Evolutionary conservation across 2,888 invertebrate species (phyloP), one percentile per base, ranked within the genome.

Genomic region (Rapana venosa): DNA sequence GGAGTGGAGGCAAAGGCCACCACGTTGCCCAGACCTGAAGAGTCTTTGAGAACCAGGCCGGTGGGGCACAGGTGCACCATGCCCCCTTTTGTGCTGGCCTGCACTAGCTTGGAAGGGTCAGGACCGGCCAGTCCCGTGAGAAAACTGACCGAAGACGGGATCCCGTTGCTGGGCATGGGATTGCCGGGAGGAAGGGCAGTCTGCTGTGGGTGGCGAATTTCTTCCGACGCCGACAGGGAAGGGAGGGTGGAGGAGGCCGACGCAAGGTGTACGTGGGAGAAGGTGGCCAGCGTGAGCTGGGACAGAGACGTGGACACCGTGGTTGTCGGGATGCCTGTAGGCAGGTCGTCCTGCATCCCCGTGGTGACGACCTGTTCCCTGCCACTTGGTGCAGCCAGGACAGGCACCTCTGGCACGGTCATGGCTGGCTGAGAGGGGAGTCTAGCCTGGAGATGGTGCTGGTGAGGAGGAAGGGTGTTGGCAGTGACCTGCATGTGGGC

Each of bases 221-320:
- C 70, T 47, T 87, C 87, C n/a, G 22, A 30, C 8, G 56, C n/a
- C 5, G 87, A 6, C 17, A 74, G 30, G 6, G 88, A 58, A 32
- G 58, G 74, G 35, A 26, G 66, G 70, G 84, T 30, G 84, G 88
- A 35, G 30, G 88, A 84, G 47, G 70, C 17, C 17, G 88, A 36
- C 8, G 83, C 81, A 47, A 89, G 56, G 35, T 85, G 84, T 17
- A 84, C 85, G 26, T 84, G 89, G 30, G 89, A 89, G 66, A 89
- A 85, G 6, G 89, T 89, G 74, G 89, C 89, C 17, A 89, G 89
- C 15, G 89, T 85, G 47, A 89, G 85, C 61, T 74, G 70, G 56
- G 84, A 84, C 30, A 47, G 56, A 15, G 84, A 74, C 15, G 47
- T 85, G 30, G 89, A 85, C 32, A 61, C 26, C 20, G 89, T 74